These are phyloP conservation scores for Sebastes itinus DNA, from an alignment of 2,797 vertebrate genomes.

Conservation along the genomic window DNA sequence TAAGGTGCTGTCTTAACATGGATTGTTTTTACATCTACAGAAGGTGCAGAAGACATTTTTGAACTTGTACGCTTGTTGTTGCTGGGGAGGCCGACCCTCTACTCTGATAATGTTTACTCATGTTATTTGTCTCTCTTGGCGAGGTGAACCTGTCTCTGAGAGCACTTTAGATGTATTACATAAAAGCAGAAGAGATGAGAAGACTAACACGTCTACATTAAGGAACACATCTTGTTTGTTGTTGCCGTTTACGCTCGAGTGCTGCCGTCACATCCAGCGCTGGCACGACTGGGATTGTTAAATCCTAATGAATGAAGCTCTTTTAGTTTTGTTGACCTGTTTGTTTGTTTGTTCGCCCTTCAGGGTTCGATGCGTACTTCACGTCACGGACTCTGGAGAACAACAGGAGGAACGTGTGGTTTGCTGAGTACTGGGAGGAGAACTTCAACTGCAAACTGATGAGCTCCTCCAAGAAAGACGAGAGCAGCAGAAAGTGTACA, in stretches of 20 bases:
- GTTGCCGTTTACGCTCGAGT: neutral
- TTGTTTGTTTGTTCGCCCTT: neutral
- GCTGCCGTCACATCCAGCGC: neutral
- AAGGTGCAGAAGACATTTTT: neutral
- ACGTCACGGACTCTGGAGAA: slow-evolving; percentile 93
- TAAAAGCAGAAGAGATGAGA: neutral
- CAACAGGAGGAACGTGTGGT: slow-evolving; percentile 97
- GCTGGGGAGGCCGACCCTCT: neutral
- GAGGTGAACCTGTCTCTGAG: neutral
- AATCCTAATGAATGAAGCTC: neutral
- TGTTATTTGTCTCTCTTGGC: neutral
- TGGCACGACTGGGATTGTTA: neutral
- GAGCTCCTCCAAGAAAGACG: slow-evolving; percentile 93
- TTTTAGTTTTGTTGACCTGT: neutral
- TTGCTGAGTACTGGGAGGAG: slow-evolving; percentile 97
- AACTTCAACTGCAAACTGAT: slow-evolving; percentile 98
- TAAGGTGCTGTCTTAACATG: neutral
- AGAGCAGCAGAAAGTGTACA: slow-evolving; percentile 93
- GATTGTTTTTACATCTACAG: neutral
- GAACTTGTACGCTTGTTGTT: neutral
- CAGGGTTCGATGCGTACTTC: slow-evolving; percentile 94
- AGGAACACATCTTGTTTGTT: neutral
- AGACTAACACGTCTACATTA: neutral
- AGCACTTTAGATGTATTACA: neutral
- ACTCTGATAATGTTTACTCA: neutral